These are phyloP conservation scores for Archilochus colubris DNA, from an alignment of 2,113 vertebrate species.

Conservation along the genomic window DNA sequence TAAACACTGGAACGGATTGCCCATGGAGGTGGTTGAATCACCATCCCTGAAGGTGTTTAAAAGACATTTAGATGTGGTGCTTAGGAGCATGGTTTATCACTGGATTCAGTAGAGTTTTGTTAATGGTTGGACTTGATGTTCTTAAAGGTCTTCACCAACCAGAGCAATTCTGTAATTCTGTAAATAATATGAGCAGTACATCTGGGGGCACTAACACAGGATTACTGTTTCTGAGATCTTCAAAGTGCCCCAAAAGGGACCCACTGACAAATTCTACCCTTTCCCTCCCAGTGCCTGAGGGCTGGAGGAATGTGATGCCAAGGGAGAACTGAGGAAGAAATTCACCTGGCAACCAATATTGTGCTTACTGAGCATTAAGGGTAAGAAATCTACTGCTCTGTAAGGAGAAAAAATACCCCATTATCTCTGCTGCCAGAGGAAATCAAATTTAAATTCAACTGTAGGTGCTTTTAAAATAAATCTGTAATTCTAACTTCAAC, in stretches of 20 bases:
- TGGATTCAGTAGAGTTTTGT: too few species aligned
- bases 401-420: not conserved
- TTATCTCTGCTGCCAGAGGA: constrained; percentile 12
- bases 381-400: not conserved
- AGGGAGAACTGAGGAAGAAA: not conserved
- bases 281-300: not conserved
- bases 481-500: not conserved
- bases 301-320: not conserved
- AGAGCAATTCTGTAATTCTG: too few species aligned
- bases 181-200: not conserved
- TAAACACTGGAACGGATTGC: too few species aligned
- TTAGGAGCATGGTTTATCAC: too few species aligned
- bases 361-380: constrained; percentile 2
- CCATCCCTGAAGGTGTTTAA: too few species aligned
- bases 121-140: too few species aligned
- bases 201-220: not conserved
- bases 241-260: not conserved
- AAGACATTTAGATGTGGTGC: too few species aligned
- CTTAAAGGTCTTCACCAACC: too few species aligned
- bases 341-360: not conserved
- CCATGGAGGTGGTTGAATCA: too few species aligned
- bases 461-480: constrained; percentile 16
- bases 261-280: not conserved
- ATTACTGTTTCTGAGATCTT: not conserved
- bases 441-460: not conserved